Evolutionary conservation across 2,888 invertebrate species (phyloP).

Genomic region (Pharmacophagus antenor): DNA sequence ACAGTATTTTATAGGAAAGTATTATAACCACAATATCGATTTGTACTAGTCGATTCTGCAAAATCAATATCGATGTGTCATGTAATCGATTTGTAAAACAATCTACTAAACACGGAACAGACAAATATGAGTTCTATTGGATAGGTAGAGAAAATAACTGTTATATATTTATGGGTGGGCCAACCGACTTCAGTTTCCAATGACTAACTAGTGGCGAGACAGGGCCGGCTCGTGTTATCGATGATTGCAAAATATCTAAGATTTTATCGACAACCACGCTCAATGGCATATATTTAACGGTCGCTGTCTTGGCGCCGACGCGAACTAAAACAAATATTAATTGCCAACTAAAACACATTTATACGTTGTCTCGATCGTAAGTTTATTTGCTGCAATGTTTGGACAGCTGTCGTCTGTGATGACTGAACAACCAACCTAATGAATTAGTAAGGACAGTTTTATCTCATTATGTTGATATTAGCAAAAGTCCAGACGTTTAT

Average conservation of each 20-base stretch:
- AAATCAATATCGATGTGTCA: too few relatives aligned
- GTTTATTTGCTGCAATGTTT: conserved; percentile 18
- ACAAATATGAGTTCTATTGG: not conserved
- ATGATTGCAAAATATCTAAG: conserved; percentile 18
- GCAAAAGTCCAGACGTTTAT: too few relatives aligned
- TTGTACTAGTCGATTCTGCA: too few relatives aligned
- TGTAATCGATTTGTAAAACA: too few relatives aligned
- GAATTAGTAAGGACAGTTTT: conserved; percentile 3
- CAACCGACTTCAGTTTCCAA: conserved; percentile 1
- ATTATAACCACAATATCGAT: too few relatives aligned
- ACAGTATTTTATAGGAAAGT: too few relatives aligned
- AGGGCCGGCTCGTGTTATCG: conserved; percentile 7
- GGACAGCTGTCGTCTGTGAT: conserved; percentile 24
- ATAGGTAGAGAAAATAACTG: not conserved
- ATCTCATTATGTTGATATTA: not conserved
- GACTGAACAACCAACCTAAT: conserved; percentile 13
- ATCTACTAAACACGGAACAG: too few relatives aligned
- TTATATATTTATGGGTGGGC: not conserved
- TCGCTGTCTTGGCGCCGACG: conserved; percentile 21
- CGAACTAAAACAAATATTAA: conserved; percentile 28
- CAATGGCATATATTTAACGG: conserved; percentile 16
- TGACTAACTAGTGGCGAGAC: conserved; percentile 5
- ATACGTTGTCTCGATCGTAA: conserved; percentile 15
- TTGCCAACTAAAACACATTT: conserved; percentile 24
- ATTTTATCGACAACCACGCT: conserved; percentile 17